phyloP scores from a whole-genome alignment of 2,113 vertebrate species.

The Etheostoma cragini region DNA sequence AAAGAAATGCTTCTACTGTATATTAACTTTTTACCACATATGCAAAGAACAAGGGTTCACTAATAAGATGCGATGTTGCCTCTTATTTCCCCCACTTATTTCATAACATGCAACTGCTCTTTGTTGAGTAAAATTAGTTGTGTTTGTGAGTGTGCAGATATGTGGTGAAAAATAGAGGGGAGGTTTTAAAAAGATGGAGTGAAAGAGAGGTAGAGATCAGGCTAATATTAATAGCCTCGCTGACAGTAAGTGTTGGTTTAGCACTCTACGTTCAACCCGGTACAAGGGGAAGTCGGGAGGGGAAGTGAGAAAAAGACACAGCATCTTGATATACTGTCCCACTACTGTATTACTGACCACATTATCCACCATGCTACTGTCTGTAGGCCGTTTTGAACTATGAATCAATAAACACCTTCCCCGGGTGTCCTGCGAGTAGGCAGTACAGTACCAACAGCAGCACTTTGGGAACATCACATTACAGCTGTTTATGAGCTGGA shows the following conservation, averaged over 20 bases:
- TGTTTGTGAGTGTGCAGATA: constrained; percentile 38
- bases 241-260: constrained; percentile 87
- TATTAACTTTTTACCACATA: not conserved
- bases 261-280: constrained; percentile 78
- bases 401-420: constrained; percentile 65
- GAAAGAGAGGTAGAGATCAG: constrained; percentile 49
- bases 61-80: not conserved
- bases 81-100: not conserved
- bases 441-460: constrained; percentile 12
- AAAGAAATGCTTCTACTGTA: constrained; percentile 1
- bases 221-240: constrained; percentile 83
- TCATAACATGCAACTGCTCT: not conserved
- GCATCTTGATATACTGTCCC: constrained; percentile 80
- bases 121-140: not conserved
- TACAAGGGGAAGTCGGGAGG: constrained; percentile 84
- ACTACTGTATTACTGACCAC: constrained; percentile 77
- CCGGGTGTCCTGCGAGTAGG: not conserved
- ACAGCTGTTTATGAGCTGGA: constrained; percentile 44
- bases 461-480: constrained; percentile 37
- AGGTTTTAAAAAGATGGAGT: constrained; percentile 50
- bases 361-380: constrained; percentile 68
- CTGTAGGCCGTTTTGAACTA: constrained; percentile 54
- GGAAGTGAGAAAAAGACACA: constrained; percentile 85
- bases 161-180: constrained; percentile 29
- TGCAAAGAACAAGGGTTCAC: not conserved